Evolutionary conservation across 2,113 vertebrate species (phyloP).

Genomic region (Ptychochromis oligacanthus): DNA sequence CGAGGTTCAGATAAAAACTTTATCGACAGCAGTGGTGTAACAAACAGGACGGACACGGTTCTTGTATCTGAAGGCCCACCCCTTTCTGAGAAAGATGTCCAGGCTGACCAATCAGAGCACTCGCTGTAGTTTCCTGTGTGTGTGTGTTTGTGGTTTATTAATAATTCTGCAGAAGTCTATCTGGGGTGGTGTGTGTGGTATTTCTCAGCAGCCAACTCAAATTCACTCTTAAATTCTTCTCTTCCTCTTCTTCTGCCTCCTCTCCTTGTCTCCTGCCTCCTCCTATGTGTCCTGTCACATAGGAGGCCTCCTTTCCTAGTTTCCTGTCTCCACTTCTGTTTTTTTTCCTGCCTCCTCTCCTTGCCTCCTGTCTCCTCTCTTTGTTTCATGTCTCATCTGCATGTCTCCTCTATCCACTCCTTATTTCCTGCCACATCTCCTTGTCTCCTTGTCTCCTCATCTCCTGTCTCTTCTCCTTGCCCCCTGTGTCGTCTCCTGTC

Average conservation of each 20-base stretch:
- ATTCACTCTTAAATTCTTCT: not conserved
- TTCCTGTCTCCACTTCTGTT: not conserved
- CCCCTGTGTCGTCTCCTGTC: not conserved
- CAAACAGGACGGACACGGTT: not conserved
- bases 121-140: slow-evolving; percentile 14
- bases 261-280: not conserved
- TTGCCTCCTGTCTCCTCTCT: not conserved
- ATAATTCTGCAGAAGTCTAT: slow-evolving; percentile 44
- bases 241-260: not conserved
- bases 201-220: slow-evolving; percentile 13
- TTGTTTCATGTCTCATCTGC: not conserved
- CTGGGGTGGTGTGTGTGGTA: not conserved
- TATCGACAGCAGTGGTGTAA: not conserved
- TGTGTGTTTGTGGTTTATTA: slow-evolving; percentile 24
- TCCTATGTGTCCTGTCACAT: not conserved
- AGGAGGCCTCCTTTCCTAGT: not conserved
- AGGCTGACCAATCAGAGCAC: slow-evolving; percentile 24
- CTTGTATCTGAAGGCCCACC: not conserved
- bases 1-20: slow-evolving; percentile 33
- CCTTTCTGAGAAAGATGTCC: slow-evolving; percentile 33
- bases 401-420: not conserved
- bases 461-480: not conserved
- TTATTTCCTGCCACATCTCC: not conserved
- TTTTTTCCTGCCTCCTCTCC: not conserved
- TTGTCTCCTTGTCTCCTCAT: not conserved